phyloP scores from a whole-genome alignment of 2,113 vertebrate genomes.

The Elephas maximus region DNA sequence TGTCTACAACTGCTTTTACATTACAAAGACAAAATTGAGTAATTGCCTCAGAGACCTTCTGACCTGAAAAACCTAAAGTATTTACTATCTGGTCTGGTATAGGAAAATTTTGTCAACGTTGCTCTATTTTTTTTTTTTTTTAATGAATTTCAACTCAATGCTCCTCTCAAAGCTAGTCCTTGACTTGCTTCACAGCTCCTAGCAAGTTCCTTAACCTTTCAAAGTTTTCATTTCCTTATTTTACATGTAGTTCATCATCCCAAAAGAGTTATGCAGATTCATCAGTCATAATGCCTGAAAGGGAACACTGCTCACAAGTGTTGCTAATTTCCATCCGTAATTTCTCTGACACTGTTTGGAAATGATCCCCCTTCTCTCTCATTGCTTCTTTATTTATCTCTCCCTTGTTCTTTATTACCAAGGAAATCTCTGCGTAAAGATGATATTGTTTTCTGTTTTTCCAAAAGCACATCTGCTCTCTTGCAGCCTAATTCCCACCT shows the following conservation, averaged over 20 bases:
- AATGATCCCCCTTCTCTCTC: constrained; percentile 28
- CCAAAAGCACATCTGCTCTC: constrained; percentile 50
- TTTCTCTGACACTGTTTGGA: constrained; percentile 42
- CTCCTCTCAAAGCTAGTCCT: not conserved
- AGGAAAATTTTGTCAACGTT: not conserved
- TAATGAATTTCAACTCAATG: not conserved
- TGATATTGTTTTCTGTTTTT: not conserved
- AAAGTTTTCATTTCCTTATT: not conserved
- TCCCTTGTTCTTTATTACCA: constrained; percentile 57
- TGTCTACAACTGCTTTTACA: not conserved
- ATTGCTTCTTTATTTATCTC: constrained; percentile 30
- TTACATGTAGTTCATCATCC: not conserved
- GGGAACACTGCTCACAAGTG: not conserved
- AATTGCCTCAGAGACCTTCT: not conserved
- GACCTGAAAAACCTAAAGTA: not conserved
- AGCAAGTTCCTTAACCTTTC: not conserved
- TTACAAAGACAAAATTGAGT: not conserved
- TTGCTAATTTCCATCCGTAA: constrained; percentile 39
- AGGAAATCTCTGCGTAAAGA: not conserved
- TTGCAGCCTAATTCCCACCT: constrained; percentile 8
- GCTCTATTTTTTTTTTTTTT: not conserved
- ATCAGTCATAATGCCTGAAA: not conserved
- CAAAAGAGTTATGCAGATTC: not conserved
- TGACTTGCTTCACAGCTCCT: not conserved
- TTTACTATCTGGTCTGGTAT: not conserved